Base-by-base conservation (phyloP, 2,888 invertebrate genomes). In the Sturmia bella region DNA sequence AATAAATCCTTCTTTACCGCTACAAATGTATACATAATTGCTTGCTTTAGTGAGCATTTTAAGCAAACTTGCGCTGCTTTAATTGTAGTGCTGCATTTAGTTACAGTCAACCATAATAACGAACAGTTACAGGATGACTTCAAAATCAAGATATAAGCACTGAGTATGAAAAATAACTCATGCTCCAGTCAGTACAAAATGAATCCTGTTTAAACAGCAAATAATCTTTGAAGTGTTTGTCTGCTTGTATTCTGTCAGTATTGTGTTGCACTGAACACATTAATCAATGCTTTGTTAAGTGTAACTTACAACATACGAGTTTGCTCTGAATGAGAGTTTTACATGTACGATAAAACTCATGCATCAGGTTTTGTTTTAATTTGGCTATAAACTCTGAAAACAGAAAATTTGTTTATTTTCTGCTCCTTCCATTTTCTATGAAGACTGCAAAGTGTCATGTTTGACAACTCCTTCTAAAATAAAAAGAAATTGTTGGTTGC, bases 251-350 rank as follows among this genome's bases (percentile, higher is more conserved):
- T 59, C 43, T 59, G 52, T 66, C 76, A 56, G 61, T 76, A 76
- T 76, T 68, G 68, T 68, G 54, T 56, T 76, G 76, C 56, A 76
- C 2, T 50, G 72, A 66, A 72, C 66, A 76, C 70, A 72, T 80
- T 76, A 72, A 80, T 80, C 80, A 80, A 76, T 68, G 56, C 50
- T 66, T 72, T 76, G 66, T 56, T 72, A 76, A 66, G 72, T 80
- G 76, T 56, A 66, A 79, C 78, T 39, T 66, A 79, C 66, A 59
- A 61, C 66, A 61, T 73, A 39, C 61, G n/a, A 54, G 21, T 37
- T 37, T 11, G 45, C 59, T 59, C 24, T 50, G 45, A n/a, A n/a
- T n/a, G n/a, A 45, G 24, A 61, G 32, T 9, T 32, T 32, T 59
- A 19, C 45, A 50, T 45, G 4, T 73, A 24, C 52, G 72, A 78